phyloP scores from a whole-genome alignment of 2,888 invertebrate genomes.

The Leptopilina myrica region DNA sequence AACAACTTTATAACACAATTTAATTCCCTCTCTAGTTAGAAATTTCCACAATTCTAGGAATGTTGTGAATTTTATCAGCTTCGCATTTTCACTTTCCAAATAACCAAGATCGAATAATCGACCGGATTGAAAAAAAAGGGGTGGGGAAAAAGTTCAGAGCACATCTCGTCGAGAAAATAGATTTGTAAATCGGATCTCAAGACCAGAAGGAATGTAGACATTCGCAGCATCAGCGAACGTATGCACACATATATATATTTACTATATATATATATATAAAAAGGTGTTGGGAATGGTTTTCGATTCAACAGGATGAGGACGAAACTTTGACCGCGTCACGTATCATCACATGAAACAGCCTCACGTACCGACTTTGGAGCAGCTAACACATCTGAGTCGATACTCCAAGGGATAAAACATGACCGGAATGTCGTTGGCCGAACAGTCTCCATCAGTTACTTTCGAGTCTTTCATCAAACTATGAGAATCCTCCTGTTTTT shows the following conservation, averaged over 20 bases:
- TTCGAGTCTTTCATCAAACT: conserved; percentile 1
- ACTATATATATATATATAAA: background rate
- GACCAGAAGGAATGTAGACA: conserved; percentile 21
- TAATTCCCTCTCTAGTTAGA: no score
- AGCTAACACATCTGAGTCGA: conserved; percentile 27
- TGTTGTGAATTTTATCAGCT: no score
- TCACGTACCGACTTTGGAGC: conserved; percentile 32
- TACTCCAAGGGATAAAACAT: conserved; percentile 12
- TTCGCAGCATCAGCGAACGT: conserved; percentile 15
- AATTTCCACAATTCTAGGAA: no score
- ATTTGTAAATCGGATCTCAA: conserved; percentile 8
- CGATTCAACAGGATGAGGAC: conserved; percentile 37
- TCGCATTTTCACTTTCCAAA: background rate
- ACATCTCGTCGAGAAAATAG: background rate
- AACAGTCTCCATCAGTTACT: conserved; percentile 3
- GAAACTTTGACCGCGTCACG: conserved; percentile 54
- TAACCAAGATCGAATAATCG: background rate
- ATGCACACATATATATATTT: no score
- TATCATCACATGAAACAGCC: conserved; percentile 49
- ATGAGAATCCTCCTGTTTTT: background rate
- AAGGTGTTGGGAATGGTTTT: conserved; percentile 21
- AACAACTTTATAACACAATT: no score
- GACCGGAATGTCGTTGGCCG: conserved; percentile 35
- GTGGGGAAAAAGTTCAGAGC: background rate
- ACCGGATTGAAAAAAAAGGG: background rate